These are phyloP conservation scores for Helogale parvula DNA, from an alignment of 2,113 vertebrate genomes.

Conservation along the genomic window DNA sequence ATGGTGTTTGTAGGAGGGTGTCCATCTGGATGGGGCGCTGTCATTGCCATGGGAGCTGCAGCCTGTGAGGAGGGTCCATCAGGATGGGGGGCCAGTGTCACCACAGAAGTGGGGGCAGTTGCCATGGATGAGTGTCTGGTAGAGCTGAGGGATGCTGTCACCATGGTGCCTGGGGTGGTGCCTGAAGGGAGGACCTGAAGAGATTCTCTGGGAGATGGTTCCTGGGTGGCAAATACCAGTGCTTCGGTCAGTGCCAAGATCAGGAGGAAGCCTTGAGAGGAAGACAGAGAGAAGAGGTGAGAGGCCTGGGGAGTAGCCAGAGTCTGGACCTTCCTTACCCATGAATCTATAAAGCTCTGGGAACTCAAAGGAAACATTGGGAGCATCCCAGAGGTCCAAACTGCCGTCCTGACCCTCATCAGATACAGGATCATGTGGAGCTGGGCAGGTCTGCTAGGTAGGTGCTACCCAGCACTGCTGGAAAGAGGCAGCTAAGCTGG, in stretches of 20 bases:
- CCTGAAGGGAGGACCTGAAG: constrained; percentile 85
- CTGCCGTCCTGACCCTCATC: accelerated
- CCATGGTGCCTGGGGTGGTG: constrained; percentile 84
- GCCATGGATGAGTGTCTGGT: constrained; percentile 58
- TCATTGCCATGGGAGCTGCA: constrained; percentile 1
- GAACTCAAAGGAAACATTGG: accelerated
- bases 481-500: neutral
- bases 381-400: accelerated
- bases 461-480: neutral
- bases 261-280: constrained; percentile 92
- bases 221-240: constrained; percentile 91
- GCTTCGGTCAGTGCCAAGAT: constrained; percentile 93
- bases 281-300: constrained; percentile 59
- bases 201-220: constrained; percentile 87
- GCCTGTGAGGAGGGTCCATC: constrained; percentile 44
- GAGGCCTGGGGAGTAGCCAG: accelerated
- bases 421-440: neutral
- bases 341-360: accelerated
- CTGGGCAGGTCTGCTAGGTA: neutral
- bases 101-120: constrained; percentile 48
- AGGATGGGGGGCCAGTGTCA: neutral
- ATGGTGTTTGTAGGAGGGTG: constrained; percentile 41
- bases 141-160: constrained; percentile 74
- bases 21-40: constrained; percentile 35
- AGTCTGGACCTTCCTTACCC: neutral